Conservation (phyloP, 1,140 invertebrate genomes). For the Semibalanus balanoides region DNA sequence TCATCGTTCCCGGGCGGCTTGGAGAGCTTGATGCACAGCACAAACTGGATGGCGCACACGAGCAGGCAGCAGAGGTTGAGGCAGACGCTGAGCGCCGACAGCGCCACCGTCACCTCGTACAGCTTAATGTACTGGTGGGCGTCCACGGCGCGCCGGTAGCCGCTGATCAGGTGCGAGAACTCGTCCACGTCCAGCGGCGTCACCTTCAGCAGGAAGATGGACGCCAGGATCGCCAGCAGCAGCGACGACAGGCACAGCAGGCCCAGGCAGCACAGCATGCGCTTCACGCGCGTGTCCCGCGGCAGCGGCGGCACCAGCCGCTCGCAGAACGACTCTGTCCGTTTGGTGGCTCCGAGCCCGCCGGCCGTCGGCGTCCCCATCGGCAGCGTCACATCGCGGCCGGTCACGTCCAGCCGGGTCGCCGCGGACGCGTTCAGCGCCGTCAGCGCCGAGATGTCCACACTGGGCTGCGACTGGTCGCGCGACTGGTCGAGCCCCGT, state of each 20-base stretch:
- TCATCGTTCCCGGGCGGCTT: slow-evolving; percentile 19
- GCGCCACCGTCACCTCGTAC: slow-evolving; percentile 74
- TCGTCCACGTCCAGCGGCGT: slow-evolving; percentile 77
- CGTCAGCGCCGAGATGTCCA: slow-evolving; percentile 21
- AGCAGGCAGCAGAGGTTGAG: slow-evolving; percentile 78
- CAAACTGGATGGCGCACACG: slow-evolving; percentile 84
- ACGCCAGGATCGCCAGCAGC: slow-evolving; percentile 59
- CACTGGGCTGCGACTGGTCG: slow-evolving; percentile 19
- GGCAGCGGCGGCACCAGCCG: slow-evolving; percentile 1
- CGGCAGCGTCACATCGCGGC: slow-evolving; percentile 10
- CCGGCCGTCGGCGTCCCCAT: slow-evolving; percentile 12
- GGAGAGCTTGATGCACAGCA: slow-evolving; percentile 72
- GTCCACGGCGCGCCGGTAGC: slow-evolving; percentile 36
- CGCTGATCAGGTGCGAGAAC: slow-evolving; percentile 67
- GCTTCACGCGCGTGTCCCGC: slow-evolving; percentile 32
- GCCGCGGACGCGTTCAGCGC: slow-evolving; percentile 14
- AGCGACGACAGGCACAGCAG: slow-evolving; percentile 69
- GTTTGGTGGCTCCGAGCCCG: slow-evolving; percentile 15
- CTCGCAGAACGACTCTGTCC: slow-evolving; percentile 14
- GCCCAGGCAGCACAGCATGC: slow-evolving; percentile 69
- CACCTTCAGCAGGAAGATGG: slow-evolving; percentile 72
- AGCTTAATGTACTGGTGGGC: slow-evolving; percentile 26
- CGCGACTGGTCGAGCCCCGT: slow-evolving; percentile 22
- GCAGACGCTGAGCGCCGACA: slow-evolving; percentile 71
- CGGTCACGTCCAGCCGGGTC: slow-evolving; percentile 6